Evolutionary conservation across 2,797 vertebrate genomes (phyloP).

Genomic region (Cyprinodon diabolis): DNA sequence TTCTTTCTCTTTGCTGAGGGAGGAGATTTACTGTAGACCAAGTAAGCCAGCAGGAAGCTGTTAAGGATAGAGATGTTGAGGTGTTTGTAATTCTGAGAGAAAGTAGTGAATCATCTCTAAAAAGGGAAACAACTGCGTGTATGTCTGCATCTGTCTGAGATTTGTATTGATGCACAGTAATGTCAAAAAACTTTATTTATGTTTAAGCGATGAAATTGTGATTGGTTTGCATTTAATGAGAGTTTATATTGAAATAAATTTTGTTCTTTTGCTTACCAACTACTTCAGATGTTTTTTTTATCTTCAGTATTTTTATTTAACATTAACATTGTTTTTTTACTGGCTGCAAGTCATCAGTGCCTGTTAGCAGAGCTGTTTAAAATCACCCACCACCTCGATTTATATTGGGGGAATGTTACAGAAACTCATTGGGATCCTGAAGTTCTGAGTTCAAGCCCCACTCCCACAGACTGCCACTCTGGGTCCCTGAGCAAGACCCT

Average conservation of each 20-base stretch:
- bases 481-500: too few species aligned
- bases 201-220: constrained; percentile 7
- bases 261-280: not conserved
- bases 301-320: not conserved
- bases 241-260: not conserved
- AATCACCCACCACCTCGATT: not conserved
- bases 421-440: not conserved
- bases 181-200: constrained; percentile 27
- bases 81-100: constrained; percentile 27
- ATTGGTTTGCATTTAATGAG: not conserved
- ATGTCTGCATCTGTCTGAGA: constrained; percentile 18
- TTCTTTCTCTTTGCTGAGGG: not conserved
- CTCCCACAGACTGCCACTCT: too few species aligned
- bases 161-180: constrained; percentile 40
- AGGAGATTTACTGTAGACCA: constrained; percentile 38
- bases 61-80: constrained; percentile 44
- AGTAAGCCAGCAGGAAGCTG: constrained; percentile 55
- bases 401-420: not conserved
- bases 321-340: not conserved
- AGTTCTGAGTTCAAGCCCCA: too few species aligned
- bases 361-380: not conserved
- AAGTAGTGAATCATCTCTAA: constrained; percentile 30
- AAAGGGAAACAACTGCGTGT: constrained; percentile 23
- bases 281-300: not conserved
- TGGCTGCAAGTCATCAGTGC: not conserved